phyloP scores from a whole-genome alignment of 2,113 vertebrate species.

The Corythornis madagascariensis region DNA sequence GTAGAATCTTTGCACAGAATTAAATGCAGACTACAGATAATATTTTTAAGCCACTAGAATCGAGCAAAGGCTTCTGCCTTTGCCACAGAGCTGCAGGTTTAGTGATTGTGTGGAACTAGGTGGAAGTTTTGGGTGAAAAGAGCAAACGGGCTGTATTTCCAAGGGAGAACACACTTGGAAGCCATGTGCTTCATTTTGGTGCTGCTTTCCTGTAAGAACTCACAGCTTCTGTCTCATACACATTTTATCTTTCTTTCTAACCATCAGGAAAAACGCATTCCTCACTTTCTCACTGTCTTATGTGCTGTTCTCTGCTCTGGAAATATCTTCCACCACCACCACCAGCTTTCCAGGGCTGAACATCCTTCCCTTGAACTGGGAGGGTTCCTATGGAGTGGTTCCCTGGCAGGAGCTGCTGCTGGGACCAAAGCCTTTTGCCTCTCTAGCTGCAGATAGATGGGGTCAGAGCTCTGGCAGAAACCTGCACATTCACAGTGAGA shows the following conservation, averaged over 20 bases:
- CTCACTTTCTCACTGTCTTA: neutral
- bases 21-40: neutral
- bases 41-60: neutral
- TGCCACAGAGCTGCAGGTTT: neutral
- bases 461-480: neutral
- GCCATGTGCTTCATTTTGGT: neutral
- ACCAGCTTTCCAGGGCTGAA: neutral
- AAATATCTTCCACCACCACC: neutral
- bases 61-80: slow-evolving; percentile 23
- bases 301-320: neutral
- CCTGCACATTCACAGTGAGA: neutral
- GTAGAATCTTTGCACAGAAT: neutral
- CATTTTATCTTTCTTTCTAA: neutral
- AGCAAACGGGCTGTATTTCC: slow-evolving; percentile 18
- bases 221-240: neutral
- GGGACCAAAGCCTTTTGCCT: neutral
- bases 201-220: neutral
- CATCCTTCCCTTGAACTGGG: neutral
- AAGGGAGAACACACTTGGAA: neutral
- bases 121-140: neutral
- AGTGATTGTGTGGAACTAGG: neutral
- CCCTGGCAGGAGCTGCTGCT: neutral
- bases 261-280: neutral
- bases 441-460: neutral
- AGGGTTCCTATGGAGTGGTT: neutral